Evolutionary conservation across 2,797 vertebrate species (phyloP), one percentile per base, ranked within the genome.

Genomic region (Sphenopsis melanotis): DNA sequence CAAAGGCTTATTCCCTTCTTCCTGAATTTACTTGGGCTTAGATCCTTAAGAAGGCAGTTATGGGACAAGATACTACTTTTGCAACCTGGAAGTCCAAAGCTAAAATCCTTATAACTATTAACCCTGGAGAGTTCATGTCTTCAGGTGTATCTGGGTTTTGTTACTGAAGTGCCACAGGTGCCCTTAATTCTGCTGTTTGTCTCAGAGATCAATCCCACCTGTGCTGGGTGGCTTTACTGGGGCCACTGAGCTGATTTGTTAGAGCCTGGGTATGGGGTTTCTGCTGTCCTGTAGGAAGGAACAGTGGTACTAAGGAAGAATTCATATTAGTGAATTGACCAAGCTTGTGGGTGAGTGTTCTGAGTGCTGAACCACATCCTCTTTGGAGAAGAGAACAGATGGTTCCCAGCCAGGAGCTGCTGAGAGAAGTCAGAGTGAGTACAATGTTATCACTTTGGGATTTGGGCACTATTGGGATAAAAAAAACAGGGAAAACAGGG

Each of bases 211-310:
- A 84, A 39, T 46, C 12, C 13, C 61, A 61, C 2, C 57, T 89
- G 32, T 60, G 53, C 9, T 27, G 12, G 24, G 4, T 30, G 7
- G 22, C 4, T 49, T 44, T 15, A 1, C 0, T 55, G 11, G 11
- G 12, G 15, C 4, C 3, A 0, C 29, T 37, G 32, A 3, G 6
- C 2, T 23, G 19, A 4, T 0, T 82, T 92, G 5, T 80, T 57
- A 56, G 14, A 15, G 26, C 1, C 1, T 64, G 1, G 1, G 7
- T 3, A 12, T 7, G 29, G 14, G 26, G 1, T 66, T 2, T 63
- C 8, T 49, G 2, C 32, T 11, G 3, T 1, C 4, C 8, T 63
- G 4, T 34, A 5, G 21, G 37, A 39, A 19, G 11, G 18, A 12
- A 10, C 17, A 39, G 2, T 6, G 15, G 7, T 18, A 1, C 36